Conservation (phyloP, 2,888 invertebrate genomes). For the Pyrrhia umbra region DNA sequence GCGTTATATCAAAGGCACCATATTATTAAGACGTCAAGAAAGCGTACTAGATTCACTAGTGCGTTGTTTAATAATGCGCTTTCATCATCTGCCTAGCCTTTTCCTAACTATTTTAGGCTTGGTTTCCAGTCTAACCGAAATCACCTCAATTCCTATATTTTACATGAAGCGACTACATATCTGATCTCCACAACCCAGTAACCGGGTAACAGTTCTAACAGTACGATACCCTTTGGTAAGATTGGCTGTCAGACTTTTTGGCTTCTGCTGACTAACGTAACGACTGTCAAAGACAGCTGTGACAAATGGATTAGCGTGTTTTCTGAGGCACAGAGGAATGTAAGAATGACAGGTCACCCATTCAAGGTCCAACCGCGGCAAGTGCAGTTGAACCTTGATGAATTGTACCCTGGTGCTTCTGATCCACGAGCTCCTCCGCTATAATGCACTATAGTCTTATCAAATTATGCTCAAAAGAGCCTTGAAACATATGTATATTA, state of each 20-base stretch:
- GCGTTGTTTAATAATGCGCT: slow-evolving; percentile 6
- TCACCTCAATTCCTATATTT: neutral
- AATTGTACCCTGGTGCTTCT: neutral
- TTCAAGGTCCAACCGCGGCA: neutral
- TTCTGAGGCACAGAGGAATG: too few relatives aligned
- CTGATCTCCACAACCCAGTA: neutral
- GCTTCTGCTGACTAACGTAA: too few relatives aligned
- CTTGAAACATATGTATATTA: neutral
- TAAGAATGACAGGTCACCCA: neutral
- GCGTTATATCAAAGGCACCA: slow-evolving; percentile 11
- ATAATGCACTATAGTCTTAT: slow-evolving; percentile 18
- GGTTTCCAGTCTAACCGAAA: neutral
- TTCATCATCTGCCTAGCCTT: neutral
- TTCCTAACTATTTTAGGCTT: neutral
- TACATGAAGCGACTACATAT: neutral
- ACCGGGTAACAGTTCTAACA: too few relatives aligned
- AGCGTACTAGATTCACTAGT: slow-evolving; percentile 40
- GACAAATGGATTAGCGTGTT: too few relatives aligned
- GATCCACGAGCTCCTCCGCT: neutral
- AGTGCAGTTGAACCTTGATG: neutral
- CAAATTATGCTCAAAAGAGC: slow-evolving; percentile 2
- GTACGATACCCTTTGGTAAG: too few relatives aligned
- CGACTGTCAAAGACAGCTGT: too few relatives aligned
- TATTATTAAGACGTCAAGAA: slow-evolving; percentile 43
- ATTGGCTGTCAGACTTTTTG: too few relatives aligned